Conservation (phyloP, 64 coral and sea anemone genomes). For the Trachythela sp. region DNA sequence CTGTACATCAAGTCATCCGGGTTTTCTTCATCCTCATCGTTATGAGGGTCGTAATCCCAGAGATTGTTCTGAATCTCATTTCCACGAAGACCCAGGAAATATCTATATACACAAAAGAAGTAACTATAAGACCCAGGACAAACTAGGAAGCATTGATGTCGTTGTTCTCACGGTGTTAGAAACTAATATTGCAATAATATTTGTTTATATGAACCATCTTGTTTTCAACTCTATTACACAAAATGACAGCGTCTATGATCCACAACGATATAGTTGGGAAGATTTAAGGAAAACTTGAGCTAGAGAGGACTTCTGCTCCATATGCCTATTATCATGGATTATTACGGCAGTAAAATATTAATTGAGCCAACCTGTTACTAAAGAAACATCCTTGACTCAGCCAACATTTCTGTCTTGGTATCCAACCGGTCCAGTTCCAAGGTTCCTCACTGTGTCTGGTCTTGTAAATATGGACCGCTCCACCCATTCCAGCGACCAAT, state of each 20-base stretch:
- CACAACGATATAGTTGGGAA: too few species aligned
- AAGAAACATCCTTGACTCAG: not conserved
- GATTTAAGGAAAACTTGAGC: too few species aligned
- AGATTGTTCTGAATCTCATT: conserved; percentile 13
- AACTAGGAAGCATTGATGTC: too few species aligned
- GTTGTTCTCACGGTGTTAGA: too few species aligned
- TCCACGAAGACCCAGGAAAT: not conserved
- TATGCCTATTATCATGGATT: not conserved
- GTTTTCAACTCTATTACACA: too few species aligned
- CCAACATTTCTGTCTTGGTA: not conserved
- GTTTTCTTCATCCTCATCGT: not conserved
- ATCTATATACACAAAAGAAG: too few species aligned
- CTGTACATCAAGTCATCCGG: not conserved
- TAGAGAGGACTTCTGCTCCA: not conserved
- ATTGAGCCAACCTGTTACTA: not conserved
- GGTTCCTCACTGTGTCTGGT: not conserved
- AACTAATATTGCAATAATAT: too few species aligned
- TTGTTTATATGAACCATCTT: too few species aligned
- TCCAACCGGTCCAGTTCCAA: conserved; percentile 22
- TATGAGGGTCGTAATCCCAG: conserved; percentile 8
- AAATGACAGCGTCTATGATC: too few species aligned
- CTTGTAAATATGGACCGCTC: not conserved
- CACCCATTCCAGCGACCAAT: conserved; percentile 7
- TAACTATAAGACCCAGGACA: too few species aligned
- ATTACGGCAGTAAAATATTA: not conserved